Percentiles rank a stretch among this genome's conserved stretches.
Evolutionary conservation across 2,888 invertebrate genomes (phyloP).

Genomic region (Baccha elongata): DNA sequence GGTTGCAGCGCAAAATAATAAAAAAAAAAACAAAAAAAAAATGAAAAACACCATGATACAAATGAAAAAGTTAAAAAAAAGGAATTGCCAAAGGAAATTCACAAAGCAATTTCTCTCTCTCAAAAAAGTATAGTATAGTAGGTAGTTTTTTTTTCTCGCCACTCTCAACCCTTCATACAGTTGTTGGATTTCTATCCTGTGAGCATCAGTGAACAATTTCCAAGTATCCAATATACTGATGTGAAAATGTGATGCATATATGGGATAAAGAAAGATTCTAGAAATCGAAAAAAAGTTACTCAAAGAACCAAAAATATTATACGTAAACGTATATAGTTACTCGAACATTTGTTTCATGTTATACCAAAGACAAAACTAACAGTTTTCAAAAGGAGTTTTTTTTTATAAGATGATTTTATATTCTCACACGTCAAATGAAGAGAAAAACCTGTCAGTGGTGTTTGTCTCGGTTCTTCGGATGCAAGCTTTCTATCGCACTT

Average conservation of each 20-base stretch:
- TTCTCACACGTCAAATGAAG: constrained; percentile 45
- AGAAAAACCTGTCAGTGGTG: constrained; percentile 25
- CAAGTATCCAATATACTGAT: constrained; percentile 58
- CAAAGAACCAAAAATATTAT: background rate
- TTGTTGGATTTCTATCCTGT: constrained; percentile 27
- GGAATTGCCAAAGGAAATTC: constrained; percentile 68
- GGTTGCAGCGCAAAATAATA: constrained; percentile 49
- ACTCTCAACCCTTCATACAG: constrained; percentile 25
- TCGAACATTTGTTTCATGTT: background rate
- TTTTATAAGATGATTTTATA: constrained; percentile 10
- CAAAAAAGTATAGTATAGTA: constrained; percentile 29
- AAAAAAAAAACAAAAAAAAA: constrained; percentile 8
- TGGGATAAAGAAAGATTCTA: background rate
- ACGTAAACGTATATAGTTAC: background rate
- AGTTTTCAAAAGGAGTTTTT: constrained; percentile 25
- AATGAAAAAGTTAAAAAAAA: constrained; percentile 15
- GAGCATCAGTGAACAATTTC: constrained; percentile 48
- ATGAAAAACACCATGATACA: constrained; percentile 23
- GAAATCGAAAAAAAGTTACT: background rate
- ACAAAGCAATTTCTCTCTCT: constrained; percentile 60
- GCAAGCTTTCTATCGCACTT: background rate
- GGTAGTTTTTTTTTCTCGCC: background rate
- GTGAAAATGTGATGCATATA: constrained; percentile 28
- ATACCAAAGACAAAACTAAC: background rate
- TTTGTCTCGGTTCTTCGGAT: constrained; percentile 24